Evolutionary conservation across 2,888 invertebrate species (phyloP).

Genomic region (Eilema griseolum): DNA sequence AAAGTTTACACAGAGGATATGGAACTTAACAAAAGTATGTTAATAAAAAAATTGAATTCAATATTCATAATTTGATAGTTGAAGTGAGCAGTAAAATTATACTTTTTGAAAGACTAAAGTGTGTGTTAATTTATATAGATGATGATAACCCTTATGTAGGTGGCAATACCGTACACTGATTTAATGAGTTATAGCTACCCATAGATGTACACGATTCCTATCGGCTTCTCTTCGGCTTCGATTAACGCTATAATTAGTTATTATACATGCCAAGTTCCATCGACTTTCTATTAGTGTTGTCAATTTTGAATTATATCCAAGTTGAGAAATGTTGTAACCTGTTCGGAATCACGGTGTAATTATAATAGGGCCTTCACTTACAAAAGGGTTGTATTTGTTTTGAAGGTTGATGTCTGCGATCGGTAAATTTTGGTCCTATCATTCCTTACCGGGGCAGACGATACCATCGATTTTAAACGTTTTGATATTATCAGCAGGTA

Average conservation of each 20-base stretch:
- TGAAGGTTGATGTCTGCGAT: constrained; percentile 75
- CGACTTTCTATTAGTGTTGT: neutral
- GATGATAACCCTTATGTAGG: constrained; percentile 39
- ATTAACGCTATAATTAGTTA: too few species aligned
- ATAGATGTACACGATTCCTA: too few species aligned
- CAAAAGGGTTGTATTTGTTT: constrained; percentile 36
- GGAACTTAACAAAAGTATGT: constrained; percentile 5
- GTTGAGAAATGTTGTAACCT: neutral
- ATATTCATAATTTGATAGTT: constrained; percentile 25
- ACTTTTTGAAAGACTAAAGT: constrained; percentile 73
- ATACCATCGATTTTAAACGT: constrained; percentile 61
- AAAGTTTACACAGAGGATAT: neutral
- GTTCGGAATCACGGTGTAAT: neutral
- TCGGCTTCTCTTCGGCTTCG: too few species aligned
- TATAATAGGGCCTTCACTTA: constrained; percentile 5
- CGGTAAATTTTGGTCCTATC: constrained; percentile 89
- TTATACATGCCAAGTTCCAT: too few species aligned
- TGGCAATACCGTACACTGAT: constrained; percentile 10
- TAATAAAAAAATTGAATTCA: neutral
- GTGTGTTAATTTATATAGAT: constrained; percentile 63
- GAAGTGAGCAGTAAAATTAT: constrained; percentile 43
- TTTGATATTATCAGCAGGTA: constrained; percentile 61
- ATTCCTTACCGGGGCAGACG: constrained; percentile 87
- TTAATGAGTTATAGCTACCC: neutral
- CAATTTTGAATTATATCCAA: neutral